Percentiles rank a stretch among this genome's conserved stretches.
These are phyloP conservation scores for Rotaria macrura DNA, from an alignment of 2,888 invertebrate species.

Conservation along the genomic window DNA sequence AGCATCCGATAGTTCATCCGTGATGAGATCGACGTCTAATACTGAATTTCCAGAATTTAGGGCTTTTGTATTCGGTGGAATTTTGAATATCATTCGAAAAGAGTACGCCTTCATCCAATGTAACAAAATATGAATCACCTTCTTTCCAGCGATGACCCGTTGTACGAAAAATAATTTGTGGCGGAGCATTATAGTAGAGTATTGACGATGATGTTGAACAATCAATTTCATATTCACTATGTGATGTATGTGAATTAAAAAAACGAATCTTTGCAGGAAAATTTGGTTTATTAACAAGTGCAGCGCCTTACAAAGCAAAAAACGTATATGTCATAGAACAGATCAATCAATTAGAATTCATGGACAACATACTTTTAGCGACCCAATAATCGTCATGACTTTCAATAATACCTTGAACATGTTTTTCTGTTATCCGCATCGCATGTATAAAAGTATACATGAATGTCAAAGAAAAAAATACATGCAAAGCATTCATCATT, in stretches of 20 bases:
- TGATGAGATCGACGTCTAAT: neutral
- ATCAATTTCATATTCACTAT: neutral
- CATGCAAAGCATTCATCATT: neutral
- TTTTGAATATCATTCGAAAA: conserved; percentile 1
- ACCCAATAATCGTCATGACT: neutral
- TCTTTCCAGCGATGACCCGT: neutral
- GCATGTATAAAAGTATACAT: neutral
- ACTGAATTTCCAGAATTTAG: neutral
- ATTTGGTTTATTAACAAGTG: neutral
- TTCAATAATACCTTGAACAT: neutral
- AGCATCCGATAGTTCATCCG: neutral
- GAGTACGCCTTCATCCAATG: neutral
- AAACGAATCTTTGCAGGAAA: neutral
- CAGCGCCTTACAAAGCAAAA: neutral
- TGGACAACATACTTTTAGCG: neutral
- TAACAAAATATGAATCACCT: neutral
- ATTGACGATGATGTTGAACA: neutral
- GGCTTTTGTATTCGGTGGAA: neutral
- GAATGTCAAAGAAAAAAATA: neutral
- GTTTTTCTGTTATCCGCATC: neutral
- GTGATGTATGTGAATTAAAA: neutral
- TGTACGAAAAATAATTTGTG: neutral
- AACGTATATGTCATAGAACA: neutral
- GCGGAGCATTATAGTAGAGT: neutral
- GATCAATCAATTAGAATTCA: neutral